Percentiles rank a stretch among this genome's conserved stretches.
Evolutionary conservation across 2,797 vertebrate genomes (phyloP).

Genomic region (Galago senegalensis): DNA sequence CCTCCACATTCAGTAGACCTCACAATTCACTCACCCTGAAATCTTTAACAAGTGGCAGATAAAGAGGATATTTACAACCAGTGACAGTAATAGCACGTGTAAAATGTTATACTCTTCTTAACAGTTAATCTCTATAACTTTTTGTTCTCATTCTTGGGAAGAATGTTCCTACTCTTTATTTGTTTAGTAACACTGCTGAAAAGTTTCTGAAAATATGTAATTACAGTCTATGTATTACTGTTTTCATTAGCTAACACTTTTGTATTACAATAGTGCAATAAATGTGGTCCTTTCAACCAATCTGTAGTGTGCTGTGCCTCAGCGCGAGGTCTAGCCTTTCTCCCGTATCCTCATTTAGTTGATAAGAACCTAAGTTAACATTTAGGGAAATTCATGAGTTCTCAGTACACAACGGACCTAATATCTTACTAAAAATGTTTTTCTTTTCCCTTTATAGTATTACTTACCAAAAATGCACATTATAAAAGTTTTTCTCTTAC

Average conservation of each 20-base stretch:
- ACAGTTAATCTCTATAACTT: not conserved
- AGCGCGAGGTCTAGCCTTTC: not conserved
- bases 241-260: not conserved
- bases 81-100: not conserved
- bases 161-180: not conserved
- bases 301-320: not conserved
- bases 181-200: conserved; percentile 2
- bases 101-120: not conserved
- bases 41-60: not conserved
- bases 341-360: not conserved
- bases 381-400: not conserved
- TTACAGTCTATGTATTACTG: not conserved
- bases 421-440: not conserved
- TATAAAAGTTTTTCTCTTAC: not conserved
- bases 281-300: not conserved
- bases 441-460: conserved; percentile 1
- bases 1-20: not conserved
- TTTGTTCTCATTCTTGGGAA: not conserved
- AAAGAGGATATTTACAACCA: not conserved
- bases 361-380: not conserved
- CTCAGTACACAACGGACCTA: not conserved
- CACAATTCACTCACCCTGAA: not conserved
- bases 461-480: not conserved
- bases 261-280: not conserved
- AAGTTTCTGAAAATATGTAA: not conserved